Evolutionary conservation across 2,888 invertebrate genomes (phyloP).

Genomic region (Andrena flavipes): DNA sequence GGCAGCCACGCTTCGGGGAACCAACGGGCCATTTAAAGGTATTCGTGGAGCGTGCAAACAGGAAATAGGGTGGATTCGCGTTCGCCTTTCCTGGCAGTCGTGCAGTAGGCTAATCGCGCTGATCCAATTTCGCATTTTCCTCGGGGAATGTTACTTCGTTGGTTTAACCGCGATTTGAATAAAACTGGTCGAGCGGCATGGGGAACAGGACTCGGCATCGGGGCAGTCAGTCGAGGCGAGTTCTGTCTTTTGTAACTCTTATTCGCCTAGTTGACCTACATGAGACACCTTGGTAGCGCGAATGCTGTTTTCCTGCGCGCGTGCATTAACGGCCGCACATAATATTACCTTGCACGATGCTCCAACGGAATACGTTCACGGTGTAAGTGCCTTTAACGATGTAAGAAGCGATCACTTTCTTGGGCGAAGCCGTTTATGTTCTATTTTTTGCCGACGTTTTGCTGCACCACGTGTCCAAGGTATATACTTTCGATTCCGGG

Average conservation of each 20-base stretch:
- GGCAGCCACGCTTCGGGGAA: slow-evolving; percentile 9
- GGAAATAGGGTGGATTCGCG: slow-evolving; percentile 39
- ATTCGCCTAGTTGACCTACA: slow-evolving; percentile 51
- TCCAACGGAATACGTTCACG: neutral
- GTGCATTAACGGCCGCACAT: neutral
- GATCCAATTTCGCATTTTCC: slow-evolving; percentile 2
- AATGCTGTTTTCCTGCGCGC: neutral
- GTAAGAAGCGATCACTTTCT: neutral
- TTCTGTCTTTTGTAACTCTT: slow-evolving; percentile 52
- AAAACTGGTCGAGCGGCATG: slow-evolving; percentile 27
- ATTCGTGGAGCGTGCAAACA: slow-evolving; percentile 4
- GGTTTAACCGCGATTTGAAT: slow-evolving; percentile 13
- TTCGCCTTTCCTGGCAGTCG: neutral
- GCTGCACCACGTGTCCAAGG: neutral
- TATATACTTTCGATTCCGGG: slow-evolving; percentile 15
- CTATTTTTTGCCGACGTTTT: neutral
- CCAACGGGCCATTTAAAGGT: slow-evolving; percentile 12
- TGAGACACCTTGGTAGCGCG: slow-evolving; percentile 25
- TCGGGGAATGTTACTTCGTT: neutral
- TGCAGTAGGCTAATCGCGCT: neutral
- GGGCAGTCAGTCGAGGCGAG: slow-evolving; percentile 37
- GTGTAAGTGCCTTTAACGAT: neutral
- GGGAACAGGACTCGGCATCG: slow-evolving; percentile 24
- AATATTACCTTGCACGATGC: neutral
- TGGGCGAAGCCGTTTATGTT: neutral